Evolutionary conservation across 2,113 vertebrate species (phyloP), one percentile per base, ranked within the genome.

Genomic region (Syrmaticus mikado): DNA sequence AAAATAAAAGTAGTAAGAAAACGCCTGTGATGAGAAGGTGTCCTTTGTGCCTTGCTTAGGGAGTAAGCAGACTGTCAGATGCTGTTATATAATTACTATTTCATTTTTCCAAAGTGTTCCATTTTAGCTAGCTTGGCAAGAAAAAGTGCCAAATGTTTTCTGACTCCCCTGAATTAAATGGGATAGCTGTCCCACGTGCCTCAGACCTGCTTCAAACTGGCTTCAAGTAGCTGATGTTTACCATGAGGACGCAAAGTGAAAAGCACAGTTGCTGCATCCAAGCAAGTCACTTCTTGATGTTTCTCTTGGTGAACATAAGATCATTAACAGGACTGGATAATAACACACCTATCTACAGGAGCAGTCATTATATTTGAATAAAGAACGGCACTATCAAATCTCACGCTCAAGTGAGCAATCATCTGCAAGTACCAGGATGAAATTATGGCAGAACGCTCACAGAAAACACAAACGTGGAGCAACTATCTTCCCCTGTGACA

Each of bases 91-190:
- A 92, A 71, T 64, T 43, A 52, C 60, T 21, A 64, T 80, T 91
- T 92, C 43, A 58, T 60, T 67, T 60, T 67, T 55, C 34, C 74
- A 78, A 16, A 81, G 21, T 8, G 10, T 14, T 85, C 34, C 32
- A 46, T 66, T 94, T 80, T 87, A 89, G 84, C 89, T n/a, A 28
- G 46, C 64, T 74, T 32, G 66, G 50, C 14, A 58, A 60, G 38
- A 60, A 50, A 8, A 85, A 38, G 20, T 60, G 84, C 95, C 94
- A 94, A 93, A 71, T 5, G 27, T 74, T 73, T 87, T 60, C 78
- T 18, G 46, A 3, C 28, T 77, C 57, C 38, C 60, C 21, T 28
- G 55, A 91, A 87, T 62, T 64, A 74, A 74, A 43, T 34, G 50
- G 67, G 13, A 67, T 45, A 27, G 46, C 41, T 71, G 72, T 60